Evolutionary conservation across 1,140 invertebrate genomes (phyloP).

Genomic region (Drosophila novamexicana): DNA sequence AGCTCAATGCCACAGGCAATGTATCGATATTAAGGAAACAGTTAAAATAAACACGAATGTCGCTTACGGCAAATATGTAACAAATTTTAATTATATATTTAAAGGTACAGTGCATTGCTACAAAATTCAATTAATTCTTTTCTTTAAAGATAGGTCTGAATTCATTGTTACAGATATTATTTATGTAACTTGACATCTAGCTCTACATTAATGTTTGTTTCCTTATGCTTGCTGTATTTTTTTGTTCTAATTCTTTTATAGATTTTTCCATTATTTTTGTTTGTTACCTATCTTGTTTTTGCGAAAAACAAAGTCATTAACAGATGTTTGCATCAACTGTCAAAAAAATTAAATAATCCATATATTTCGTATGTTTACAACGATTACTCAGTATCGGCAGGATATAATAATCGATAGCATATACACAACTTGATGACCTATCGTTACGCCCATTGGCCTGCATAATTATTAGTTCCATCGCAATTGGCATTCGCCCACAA

Average conservation of each 20-base stretch:
- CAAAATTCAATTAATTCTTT: too few relatives aligned
- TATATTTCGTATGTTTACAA: neutral
- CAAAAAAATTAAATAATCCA: neutral
- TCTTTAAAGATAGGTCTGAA: too few relatives aligned
- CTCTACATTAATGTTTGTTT: too few relatives aligned
- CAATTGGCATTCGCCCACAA: neutral
- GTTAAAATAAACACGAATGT: neutral
- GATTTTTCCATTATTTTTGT: neutral
- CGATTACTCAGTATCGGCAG: neutral
- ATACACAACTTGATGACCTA: conserved; percentile 1
- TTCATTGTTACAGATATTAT: too few relatives aligned
- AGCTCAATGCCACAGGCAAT: neutral
- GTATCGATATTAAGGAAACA: conserved; percentile 6
- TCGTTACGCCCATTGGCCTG: neutral
- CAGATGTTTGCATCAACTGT: neutral
- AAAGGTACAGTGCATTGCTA: too few relatives aligned
- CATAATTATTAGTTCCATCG: neutral
- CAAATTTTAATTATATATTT: neutral
- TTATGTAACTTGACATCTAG: too few relatives aligned
- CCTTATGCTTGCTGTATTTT: too few relatives aligned
- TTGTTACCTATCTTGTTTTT: too few relatives aligned
- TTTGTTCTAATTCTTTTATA: neutral
- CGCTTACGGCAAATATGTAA: neutral
- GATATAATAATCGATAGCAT: conserved; percentile 8
- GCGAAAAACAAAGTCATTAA: too few relatives aligned